phyloP scores from a whole-genome alignment of 1,140 invertebrate species.

The Euwallacea fornicatus region DNA sequence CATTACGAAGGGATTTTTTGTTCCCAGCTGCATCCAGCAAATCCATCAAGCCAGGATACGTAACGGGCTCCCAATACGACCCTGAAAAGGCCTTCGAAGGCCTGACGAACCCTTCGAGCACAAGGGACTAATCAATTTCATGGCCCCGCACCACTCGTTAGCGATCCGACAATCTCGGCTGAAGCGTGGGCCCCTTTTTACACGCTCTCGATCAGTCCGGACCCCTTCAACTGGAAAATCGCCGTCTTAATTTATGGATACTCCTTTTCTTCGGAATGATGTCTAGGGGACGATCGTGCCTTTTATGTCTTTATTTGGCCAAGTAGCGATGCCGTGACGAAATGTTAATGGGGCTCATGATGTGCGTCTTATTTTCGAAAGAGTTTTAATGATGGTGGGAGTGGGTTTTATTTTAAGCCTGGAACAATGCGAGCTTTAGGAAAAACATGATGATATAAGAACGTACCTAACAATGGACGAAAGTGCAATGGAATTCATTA shows the following conservation, averaged over 20 bases:
- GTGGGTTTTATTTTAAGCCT: too few relatives aligned
- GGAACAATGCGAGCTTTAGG: too few relatives aligned
- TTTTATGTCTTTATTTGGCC: slow-evolving; percentile 11
- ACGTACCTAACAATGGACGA: too few relatives aligned
- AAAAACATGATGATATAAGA: too few relatives aligned
- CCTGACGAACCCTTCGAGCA: slow-evolving; percentile 23
- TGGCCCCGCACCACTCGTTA: slow-evolving; percentile 34
- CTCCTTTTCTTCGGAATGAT: not conserved
- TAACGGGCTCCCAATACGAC: slow-evolving; percentile 9
- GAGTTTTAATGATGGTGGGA: too few relatives aligned
- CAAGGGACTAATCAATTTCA: slow-evolving; percentile 39
- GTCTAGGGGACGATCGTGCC: not conserved
- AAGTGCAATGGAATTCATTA: too few relatives aligned
- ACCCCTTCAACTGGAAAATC: slow-evolving; percentile 29
- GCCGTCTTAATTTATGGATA: slow-evolving; percentile 29
- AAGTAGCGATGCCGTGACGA: slow-evolving; percentile 4
- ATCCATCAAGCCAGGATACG: not conserved
- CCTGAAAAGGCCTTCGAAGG: slow-evolving; percentile 20
- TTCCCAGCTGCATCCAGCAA: not conserved
- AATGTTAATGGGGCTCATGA: slow-evolving; percentile 10
- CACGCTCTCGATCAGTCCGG: slow-evolving; percentile 21
- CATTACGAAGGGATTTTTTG: not conserved
- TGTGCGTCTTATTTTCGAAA: too few relatives aligned
- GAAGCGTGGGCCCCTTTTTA: slow-evolving; percentile 24
- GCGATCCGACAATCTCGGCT: slow-evolving; percentile 31